phyloP scores from a whole-genome alignment of 2,113 vertebrate species.

The Euleptes europaea region DNA sequence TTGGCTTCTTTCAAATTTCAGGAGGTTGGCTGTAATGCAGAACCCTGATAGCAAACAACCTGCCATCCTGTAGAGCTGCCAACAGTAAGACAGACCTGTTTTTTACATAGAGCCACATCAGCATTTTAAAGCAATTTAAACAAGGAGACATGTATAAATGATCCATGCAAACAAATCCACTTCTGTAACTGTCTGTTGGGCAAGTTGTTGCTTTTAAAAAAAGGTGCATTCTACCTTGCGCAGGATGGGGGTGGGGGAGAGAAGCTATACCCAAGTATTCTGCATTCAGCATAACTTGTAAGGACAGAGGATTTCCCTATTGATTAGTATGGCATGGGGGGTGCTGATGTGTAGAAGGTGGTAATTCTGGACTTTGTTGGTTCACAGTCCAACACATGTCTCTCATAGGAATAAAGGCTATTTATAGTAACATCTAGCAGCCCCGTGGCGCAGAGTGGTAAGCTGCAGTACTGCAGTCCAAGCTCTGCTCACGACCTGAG shows the following conservation, averaged over 20 bases:
- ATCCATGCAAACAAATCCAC: neutral
- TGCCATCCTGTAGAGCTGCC: neutral
- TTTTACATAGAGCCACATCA: neutral
- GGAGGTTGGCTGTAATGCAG: neutral
- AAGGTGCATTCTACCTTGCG: neutral
- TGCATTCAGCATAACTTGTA: rapidly evolving
- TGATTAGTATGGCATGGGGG: neutral
- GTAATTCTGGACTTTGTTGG: slow-evolving; percentile 1
- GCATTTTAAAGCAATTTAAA: neutral
- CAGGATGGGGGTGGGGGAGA: neutral
- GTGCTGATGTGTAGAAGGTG: neutral
- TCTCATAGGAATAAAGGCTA: neutral
- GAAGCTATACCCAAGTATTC: slow-evolving; percentile 7
- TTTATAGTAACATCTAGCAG: neutral
- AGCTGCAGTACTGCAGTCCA: too few relatives aligned
- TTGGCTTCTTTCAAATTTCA: neutral
- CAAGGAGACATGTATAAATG: neutral
- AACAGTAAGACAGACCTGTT: neutral
- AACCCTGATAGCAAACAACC: too few relatives aligned
- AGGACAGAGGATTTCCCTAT: neutral
- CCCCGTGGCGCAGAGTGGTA: too few relatives aligned
- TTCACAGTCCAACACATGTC: slow-evolving; percentile 4
- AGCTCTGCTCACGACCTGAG: too few relatives aligned
- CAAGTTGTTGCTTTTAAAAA: slow-evolving; percentile 7
- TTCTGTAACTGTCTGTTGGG: slow-evolving; percentile 2